Evolutionary conservation across 2,888 invertebrate species (phyloP).

Genomic region (Octodonta nipae): DNA sequence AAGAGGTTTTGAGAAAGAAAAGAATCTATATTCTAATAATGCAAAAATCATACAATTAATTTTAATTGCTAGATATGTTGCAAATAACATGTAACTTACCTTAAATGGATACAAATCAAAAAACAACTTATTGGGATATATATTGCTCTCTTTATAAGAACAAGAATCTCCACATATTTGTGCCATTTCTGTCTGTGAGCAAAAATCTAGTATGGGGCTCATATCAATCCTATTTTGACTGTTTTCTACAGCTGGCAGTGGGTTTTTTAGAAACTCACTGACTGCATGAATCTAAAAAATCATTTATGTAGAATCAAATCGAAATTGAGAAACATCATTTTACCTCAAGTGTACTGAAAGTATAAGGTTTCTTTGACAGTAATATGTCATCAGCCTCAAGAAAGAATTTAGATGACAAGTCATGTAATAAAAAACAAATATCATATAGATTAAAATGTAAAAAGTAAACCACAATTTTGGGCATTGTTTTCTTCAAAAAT

Average conservation of each 20-base stretch:
- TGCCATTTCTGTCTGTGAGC: conserved; percentile 57
- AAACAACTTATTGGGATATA: conserved; percentile 62
- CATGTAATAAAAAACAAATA: conserved; percentile 72
- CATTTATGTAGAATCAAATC: too few relatives aligned
- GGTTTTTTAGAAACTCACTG: conserved; percentile 72
- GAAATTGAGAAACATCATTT: too few relatives aligned
- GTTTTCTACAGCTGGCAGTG: conserved; percentile 68
- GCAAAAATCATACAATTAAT: too few relatives aligned
- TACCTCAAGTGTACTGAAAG: conserved; percentile 70
- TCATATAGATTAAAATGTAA: conserved; percentile 82
- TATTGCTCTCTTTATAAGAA: conserved; percentile 68
- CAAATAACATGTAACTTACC: too few relatives aligned
- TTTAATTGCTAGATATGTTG: too few relatives aligned
- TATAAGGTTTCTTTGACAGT: conserved; percentile 45
- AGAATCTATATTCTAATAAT: too few relatives aligned
- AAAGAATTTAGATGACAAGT: conserved; percentile 65
- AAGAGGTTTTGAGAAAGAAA: too few relatives aligned
- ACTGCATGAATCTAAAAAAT: conserved; percentile 74
- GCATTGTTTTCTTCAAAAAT: conserved; percentile 65
- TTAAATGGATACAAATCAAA: conserved; percentile 80
- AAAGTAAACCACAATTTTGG: conserved; percentile 68
- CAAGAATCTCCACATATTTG: conserved; percentile 53
- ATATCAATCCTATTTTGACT: conserved; percentile 73
- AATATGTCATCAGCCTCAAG: conserved; percentile 57
- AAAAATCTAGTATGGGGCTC: conserved; percentile 81